Evolutionary conservation across 2,888 invertebrate genomes (phyloP).

Genomic region (Macrophya annulata): DNA sequence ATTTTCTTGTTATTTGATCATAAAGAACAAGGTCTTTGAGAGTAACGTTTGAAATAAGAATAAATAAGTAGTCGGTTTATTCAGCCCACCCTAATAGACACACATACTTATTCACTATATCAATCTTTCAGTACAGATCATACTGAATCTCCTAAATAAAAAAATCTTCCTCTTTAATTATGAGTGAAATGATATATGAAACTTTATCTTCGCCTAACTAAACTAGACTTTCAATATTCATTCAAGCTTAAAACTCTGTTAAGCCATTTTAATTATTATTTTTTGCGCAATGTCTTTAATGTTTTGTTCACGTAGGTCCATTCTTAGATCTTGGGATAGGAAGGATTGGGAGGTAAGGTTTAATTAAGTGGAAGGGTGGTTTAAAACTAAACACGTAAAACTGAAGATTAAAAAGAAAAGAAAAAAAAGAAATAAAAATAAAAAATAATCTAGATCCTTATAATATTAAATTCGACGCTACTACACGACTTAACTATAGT

Average conservation of each 20-base stretch:
- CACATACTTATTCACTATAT: neutral
- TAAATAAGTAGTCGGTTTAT: neutral
- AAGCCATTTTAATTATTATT: neutral
- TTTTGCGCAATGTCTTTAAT: neutral
- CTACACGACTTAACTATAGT: neutral
- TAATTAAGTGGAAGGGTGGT: neutral
- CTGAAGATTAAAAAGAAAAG: neutral
- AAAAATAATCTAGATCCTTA: neutral
- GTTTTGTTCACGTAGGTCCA: neutral
- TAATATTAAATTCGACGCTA: constrained; percentile 20
- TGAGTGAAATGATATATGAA: neutral
- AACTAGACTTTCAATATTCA: neutral
- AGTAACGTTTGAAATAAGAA: too few relatives aligned
- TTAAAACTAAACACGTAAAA: neutral
- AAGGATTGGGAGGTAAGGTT: neutral
- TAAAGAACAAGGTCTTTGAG: too few relatives aligned
- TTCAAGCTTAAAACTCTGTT: neutral
- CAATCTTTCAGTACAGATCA: neutral
- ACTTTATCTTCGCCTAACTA: neutral
- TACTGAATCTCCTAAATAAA: neutral
- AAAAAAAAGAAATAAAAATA: neutral
- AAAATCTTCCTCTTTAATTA: neutral
- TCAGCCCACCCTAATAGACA: neutral
- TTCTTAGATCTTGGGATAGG: neutral
- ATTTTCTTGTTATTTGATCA: too few relatives aligned